Evolutionary conservation across 2,113 vertebrate species (phyloP).

Genomic region (Saccopteryx bilineata): DNA sequence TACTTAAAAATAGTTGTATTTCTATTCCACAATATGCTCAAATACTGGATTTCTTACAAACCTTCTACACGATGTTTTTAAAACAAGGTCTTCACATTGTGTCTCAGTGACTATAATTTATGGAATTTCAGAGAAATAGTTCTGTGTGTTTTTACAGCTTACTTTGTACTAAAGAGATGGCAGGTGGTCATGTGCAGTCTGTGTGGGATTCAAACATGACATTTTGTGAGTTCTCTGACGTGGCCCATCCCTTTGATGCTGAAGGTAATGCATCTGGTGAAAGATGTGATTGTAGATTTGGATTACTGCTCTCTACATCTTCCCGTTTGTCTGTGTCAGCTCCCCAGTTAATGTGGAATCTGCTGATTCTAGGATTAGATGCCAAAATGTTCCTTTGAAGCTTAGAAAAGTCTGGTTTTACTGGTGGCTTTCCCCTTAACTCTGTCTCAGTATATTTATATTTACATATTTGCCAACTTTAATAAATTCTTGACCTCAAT

Average conservation of each 20-base stretch:
- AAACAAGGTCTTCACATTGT: conserved; percentile 89
- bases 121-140: conserved; percentile 87
- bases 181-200: conserved; percentile 91
- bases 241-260: conserved; percentile 91
- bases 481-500: conserved; percentile 91
- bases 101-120: conserved; percentile 86
- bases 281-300: conserved; percentile 90
- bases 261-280: conserved; percentile 90
- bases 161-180: conserved; percentile 85
- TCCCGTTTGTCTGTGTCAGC: conserved; percentile 92
- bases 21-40: conserved; percentile 91
- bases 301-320: conserved; percentile 90
- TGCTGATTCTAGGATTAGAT: conserved; percentile 91
- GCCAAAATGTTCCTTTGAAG: conserved; percentile 93
- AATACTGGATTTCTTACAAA: conserved; percentile 91
- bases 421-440: conserved; percentile 91
- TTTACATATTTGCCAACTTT: conserved; percentile 92
- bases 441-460: conserved; percentile 92
- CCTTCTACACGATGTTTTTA: conserved; percentile 89
- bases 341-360: conserved; percentile 93
- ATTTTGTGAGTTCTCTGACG: conserved; percentile 91
- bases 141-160: conserved; percentile 87
- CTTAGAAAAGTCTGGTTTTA: conserved; percentile 93
- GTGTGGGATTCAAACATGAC: conserved; percentile 92
- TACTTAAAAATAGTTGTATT: conserved; percentile 92